Evolutionary conservation across 2,797 vertebrate genomes (phyloP), one percentile per base, ranked within the genome.

Genomic region (Esox masquinongy): DNA sequence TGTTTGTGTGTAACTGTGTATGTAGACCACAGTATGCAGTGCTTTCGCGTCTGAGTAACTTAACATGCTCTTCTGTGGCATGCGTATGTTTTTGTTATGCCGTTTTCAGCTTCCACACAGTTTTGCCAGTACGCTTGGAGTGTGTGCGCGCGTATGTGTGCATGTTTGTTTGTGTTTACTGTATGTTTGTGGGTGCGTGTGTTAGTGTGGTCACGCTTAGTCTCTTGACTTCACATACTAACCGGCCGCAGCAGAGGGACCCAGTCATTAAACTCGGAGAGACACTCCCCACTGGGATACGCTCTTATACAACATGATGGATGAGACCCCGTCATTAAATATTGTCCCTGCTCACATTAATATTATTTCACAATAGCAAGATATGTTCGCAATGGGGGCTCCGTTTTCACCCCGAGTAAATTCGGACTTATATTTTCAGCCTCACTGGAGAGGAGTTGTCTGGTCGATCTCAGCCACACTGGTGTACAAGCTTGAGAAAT

Each of bases 341-440:
- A 80, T 14, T 77, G 31, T 75, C 63, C 26, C 34, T 16, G 8
- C 66, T 64, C 74, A 70, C 36, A 77, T 85, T 76, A 70, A 79
- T 82, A 53, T 70, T 64, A 34, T 83, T 83, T 80, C 63, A 70
- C 53, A 85, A 77, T 59, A 49, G 17, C 16, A 26, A 74, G 64
- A 73, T 16, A 68, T 66, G 74, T 74, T 77, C 72, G 70, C 56
- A 70, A 56, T 56, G 51, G 11, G 53, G 61, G 29, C n/a, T 8
- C 59, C 26, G 39, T 74, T 70, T 69, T 17, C 12, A n/a, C 68
- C 31, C 12, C 66, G 49, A 47, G 68, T 73, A 49, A 69, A 68
- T 39, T 50, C 61, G 15, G 17, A 47, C 56, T 36, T 74, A 47
- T 68, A 66, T 78, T 72, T 49, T 72, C 49, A 50, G 15, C 31